Conservation (phyloP, 2,888 invertebrate genomes). For the Ectemnius continuus region DNA sequence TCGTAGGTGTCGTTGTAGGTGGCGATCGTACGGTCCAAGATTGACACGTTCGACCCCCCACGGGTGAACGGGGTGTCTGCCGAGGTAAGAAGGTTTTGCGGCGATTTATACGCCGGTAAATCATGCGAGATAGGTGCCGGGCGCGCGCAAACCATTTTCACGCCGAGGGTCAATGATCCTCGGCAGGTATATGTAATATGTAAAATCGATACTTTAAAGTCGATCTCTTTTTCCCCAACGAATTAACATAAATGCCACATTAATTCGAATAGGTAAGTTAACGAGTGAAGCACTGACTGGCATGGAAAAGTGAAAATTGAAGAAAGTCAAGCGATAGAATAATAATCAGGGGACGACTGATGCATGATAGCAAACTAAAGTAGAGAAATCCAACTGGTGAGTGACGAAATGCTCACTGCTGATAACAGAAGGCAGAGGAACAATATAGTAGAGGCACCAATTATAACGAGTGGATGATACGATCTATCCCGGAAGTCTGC, state of each 20-base stretch:
- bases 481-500: slow-evolving; percentile 47
- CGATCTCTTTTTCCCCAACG: slow-evolving; percentile 14
- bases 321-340: slow-evolving; percentile 31
- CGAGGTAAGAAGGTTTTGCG: slow-evolving; percentile 44
- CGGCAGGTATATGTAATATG: too few relatives aligned
- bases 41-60: slow-evolving; percentile 63
- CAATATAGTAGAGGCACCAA: slow-evolving; percentile 51
- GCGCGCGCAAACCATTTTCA: slow-evolving; percentile 45
- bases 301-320: slow-evolving; percentile 8
- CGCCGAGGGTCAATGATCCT: slow-evolving; percentile 45
- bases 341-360: not conserved
- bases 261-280: too few relatives aligned
- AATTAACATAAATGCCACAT: too few relatives aligned
- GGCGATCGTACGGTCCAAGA: slow-evolving; percentile 62
- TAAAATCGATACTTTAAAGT: slow-evolving; percentile 61
- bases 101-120: slow-evolving; percentile 69
- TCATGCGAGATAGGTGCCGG: slow-evolving; percentile 62
- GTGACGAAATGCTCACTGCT: slow-evolving; percentile 26
- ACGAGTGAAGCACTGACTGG: too few relatives aligned
- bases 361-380: too few relatives aligned
- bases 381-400: not conserved
- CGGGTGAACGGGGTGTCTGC: slow-evolving; percentile 14
- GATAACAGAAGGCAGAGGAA: slow-evolving; percentile 44
- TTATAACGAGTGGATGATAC: slow-evolving; percentile 49
- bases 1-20: not conserved